phyloP scores from a whole-genome alignment of 2,888 invertebrate species.

The Drepanosiphum platanoidis region DNA sequence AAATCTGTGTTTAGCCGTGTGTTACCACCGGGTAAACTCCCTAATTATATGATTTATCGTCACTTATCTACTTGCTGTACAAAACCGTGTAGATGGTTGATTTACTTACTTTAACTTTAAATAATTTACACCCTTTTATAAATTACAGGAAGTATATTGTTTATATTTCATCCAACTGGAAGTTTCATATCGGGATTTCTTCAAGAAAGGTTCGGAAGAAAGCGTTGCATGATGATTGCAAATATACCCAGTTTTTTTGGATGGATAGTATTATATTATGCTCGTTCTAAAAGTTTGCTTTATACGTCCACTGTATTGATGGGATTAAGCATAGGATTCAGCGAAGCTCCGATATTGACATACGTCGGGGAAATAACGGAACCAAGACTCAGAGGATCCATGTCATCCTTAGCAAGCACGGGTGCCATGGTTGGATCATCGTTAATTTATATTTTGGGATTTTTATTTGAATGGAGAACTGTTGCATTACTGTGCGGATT shows the following conservation, averaged over 20 bases:
- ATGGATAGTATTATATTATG: constrained; percentile 78
- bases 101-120: not conserved
- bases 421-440: constrained; percentile 80
- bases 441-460: constrained; percentile 78
- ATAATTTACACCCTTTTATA: not conserved
- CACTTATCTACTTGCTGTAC: no score
- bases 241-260: constrained; percentile 79
- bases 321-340: constrained; percentile 79
- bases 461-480: constrained; percentile 76
- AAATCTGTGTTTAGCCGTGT: no score
- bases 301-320: constrained; percentile 77
- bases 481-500: constrained; percentile 73
- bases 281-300: constrained; percentile 73
- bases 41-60: no score
- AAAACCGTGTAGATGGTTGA: no score
- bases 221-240: constrained; percentile 79
- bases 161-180: constrained; percentile 82
- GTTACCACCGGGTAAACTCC: no score
- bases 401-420: constrained; percentile 79
- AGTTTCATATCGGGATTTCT: constrained; percentile 78
- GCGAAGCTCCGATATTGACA: constrained; percentile 84
- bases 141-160: constrained; percentile 78
- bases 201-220: constrained; percentile 77
- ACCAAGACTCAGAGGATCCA: constrained; percentile 78
- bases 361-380: constrained; percentile 88